phyloP scores from a whole-genome alignment of 2,797 vertebrate species.

The Sphenopsis melanotis region DNA sequence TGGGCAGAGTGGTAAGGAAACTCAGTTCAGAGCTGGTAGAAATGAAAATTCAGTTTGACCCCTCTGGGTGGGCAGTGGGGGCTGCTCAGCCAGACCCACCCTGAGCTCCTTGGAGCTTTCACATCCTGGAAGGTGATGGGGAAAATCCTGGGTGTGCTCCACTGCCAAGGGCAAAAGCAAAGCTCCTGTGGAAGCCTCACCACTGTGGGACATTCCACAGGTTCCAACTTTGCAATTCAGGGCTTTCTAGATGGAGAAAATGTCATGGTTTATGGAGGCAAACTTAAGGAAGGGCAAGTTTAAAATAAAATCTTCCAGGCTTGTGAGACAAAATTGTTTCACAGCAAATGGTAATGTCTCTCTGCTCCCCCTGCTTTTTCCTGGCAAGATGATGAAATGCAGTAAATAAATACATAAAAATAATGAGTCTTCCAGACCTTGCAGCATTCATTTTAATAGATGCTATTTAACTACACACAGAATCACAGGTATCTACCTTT shows the following conservation, averaged over 20 bases:
- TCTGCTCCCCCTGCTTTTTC: background rate
- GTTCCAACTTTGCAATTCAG: background rate
- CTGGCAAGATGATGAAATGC: background rate
- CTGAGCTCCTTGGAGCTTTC: background rate
- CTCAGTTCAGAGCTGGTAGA: background rate
- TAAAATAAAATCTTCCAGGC: background rate
- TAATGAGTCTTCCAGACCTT: slow-evolving; percentile 41
- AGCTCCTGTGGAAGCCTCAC: background rate
- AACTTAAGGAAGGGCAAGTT: background rate
- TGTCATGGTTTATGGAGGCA: background rate
- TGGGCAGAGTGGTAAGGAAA: background rate
- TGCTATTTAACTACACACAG: slow-evolving; percentile 33
- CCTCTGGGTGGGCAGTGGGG: background rate
- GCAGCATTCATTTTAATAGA: slow-evolving; percentile 39
- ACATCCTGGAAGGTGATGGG: fast-evolving
- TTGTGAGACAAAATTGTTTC: background rate
- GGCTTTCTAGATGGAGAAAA: background rate
- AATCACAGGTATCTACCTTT: slow-evolving; percentile 33
- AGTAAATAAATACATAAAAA: slow-evolving; percentile 18
- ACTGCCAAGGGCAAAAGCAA: background rate
- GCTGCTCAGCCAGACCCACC: background rate
- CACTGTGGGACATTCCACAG: fast-evolving
- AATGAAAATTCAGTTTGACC: background rate
- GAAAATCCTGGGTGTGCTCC: background rate
- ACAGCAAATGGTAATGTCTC: background rate